Evolutionary conservation across 2,888 invertebrate species (phyloP), one percentile per base, ranked within the genome.

Genomic region (Palloptera scutellata): DNA sequence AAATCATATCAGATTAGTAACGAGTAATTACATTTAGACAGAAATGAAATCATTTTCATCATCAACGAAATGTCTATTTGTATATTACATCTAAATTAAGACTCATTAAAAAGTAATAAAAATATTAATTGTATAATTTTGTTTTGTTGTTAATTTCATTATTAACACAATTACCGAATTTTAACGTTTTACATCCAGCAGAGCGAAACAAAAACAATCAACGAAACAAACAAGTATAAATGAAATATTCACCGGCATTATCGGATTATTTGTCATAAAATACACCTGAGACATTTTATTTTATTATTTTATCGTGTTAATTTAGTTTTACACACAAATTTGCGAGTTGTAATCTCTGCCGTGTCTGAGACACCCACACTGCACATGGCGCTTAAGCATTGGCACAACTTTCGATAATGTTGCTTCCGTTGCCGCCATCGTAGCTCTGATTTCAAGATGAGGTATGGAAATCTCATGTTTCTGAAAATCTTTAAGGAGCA

Each of bases 261-360:
- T 1, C 19, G 53, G 15, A n/a, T 52, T 41, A 41, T 52, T 30
- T 63, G 55, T 48, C 55, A 30, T 55, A 20, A 63, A 55, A 30
- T 43, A 55, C 63, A 55, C 63, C 63, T 63, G 63, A 55, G 55
- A 63, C 63, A n/a, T 17, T 53, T 53, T n/a, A n/a, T n/a, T n/a
- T n/a, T n/a, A n/a, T n/a, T n/a, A n/a, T 54, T 4, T 17, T n/a
- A n/a, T 1, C n/a, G 15, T 13, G 15, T 52, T 15, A 17, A 13
- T 52, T 52, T 52, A 17, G 15, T n/a, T 52, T 52, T 52, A 52
- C 11, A 19, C 52, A 17, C 52, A 17, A 15, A 52, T 10, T 19
- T 10, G 15, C 52, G 12, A 17, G 30, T 6, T 30, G 2, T 3
- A 15, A 52, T 17, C n/a, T n/a, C n/a, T n/a, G n/a, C n/a, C n/a